A percentile compares a stretch with the other conserved stretches of the same genome.
phyloP scores from a whole-genome alignment of 2,113 vertebrate species.

The Tonatia bakeri region DNA sequence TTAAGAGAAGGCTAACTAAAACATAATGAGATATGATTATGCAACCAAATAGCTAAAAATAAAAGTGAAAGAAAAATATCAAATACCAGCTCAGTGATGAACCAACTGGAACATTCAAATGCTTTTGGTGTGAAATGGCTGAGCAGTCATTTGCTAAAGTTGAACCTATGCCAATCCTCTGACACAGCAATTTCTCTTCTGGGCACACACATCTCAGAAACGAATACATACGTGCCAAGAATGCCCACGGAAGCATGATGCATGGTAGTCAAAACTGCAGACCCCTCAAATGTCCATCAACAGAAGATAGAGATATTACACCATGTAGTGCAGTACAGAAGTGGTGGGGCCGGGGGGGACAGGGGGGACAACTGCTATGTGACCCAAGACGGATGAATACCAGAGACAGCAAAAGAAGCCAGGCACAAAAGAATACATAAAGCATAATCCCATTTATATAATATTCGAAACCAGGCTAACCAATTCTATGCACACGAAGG shows the following conservation, averaged over 20 bases:
- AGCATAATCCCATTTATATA: not conserved
- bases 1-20: not conserved
- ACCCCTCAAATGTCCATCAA: not conserved
- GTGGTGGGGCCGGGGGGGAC: too few relatives aligned
- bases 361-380: rapidly evolving
- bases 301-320: not conserved
- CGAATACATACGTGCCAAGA: not conserved
- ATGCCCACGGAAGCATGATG: not conserved
- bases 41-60: not conserved
- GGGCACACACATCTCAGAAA: not conserved
- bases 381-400: not conserved
- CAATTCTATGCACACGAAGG: not conserved
- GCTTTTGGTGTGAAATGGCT: not conserved
- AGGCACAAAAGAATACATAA: not conserved
- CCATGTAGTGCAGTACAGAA: not conserved
- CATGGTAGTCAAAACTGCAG: not conserved
- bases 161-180: not conserved
- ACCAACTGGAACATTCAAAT: not conserved
- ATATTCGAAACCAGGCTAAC: not conserved
- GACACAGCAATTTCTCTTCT: not conserved
- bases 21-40: not conserved
- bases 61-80: not conserved
- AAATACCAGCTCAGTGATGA: not conserved
- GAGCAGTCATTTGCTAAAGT: not conserved
- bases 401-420: not conserved